Evolutionary conservation across 64 coral and sea anemone species (phyloP), one percentile per base, ranked within the genome.

Genomic region (Pachyseris speciosa): DNA sequence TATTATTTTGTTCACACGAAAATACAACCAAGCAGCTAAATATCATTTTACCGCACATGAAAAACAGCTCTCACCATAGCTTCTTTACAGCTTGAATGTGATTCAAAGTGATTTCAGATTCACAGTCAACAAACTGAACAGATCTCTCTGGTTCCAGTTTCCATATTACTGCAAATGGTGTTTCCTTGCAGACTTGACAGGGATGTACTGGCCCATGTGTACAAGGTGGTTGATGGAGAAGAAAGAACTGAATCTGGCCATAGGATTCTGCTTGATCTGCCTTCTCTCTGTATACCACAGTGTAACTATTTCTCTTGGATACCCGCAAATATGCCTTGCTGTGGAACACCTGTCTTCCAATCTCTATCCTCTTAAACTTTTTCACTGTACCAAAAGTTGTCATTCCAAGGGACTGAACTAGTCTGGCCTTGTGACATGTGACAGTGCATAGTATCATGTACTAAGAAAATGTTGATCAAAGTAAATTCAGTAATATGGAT

Each of bases 41-140:
- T 39, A 71, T 17, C 9, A 20, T 17, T 38, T 71, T 13, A 39
- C 37, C 33, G 15, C 33, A 17, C 4, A 71, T 37, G 12, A 30
- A 38, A 39, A 13, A 39, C 67, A 0, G 9, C 45, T n/a, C 70
- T 44, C 45, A 74, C 70, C 70, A 7, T 25, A 17, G 70, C 19
- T 45, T 74, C 38, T n/a, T 45, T 42, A 74, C 70, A 74, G 40
- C 40, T 44, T 74, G 38, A 74, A 74, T 74, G 70, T 45, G 70
- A 45, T 45, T 74, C 1, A 42, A 20, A 44, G 70, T 45, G n/a
- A 74, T 74, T 20, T 74, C 70, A 9, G 70, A 47, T 47, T 74
- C 40, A 45, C 17, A 8, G 26, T 74, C 70, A 44, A 22, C 40
- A 74, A 74, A 74, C 38, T 74, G 22, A 74, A 26, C 70, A 24